These are phyloP conservation scores for Gambusia yucatana DNA, from an alignment of 2,797 vertebrate species.

Conservation along the genomic window DNA sequence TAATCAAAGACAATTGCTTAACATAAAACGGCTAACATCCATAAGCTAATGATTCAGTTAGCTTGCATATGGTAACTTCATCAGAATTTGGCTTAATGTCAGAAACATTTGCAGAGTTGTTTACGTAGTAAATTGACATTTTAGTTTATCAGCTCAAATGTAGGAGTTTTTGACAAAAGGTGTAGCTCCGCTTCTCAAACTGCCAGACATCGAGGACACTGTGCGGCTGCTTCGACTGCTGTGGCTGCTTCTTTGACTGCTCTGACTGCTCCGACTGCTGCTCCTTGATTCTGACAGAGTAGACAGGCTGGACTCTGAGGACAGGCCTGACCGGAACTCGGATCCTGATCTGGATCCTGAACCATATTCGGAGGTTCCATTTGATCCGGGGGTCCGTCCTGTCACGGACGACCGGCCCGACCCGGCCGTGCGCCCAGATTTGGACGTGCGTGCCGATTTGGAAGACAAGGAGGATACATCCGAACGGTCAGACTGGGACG, in stretches of 20 bases:
- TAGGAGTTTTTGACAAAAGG: conserved; percentile 71
- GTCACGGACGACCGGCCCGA: conserved; percentile 29
- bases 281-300: conserved; percentile 23
- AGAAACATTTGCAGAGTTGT: background rate
- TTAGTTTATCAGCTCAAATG: conserved; percentile 57
- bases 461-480: conserved; percentile 60
- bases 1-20: background rate
- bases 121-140: background rate
- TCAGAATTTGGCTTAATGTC: background rate
- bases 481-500: conserved; percentile 55
- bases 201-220: conserved; percentile 43
- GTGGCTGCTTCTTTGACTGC: conserved; percentile 14
- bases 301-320: conserved; percentile 39
- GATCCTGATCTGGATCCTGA: conserved; percentile 20
- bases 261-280: conserved; percentile 29
- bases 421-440: conserved; percentile 29
- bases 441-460: conserved; percentile 29
- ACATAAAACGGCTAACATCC: background rate
- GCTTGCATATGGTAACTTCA: background rate
- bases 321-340: conserved; percentile 28
- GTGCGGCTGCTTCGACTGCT: conserved; percentile 32
- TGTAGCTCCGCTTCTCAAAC: conserved; percentile 16
- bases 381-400: conserved; percentile 11
- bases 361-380: background rate
- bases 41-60: background rate